Conservation (phyloP, 2,797 vertebrate species). For the Lithobates pipiens region DNA sequence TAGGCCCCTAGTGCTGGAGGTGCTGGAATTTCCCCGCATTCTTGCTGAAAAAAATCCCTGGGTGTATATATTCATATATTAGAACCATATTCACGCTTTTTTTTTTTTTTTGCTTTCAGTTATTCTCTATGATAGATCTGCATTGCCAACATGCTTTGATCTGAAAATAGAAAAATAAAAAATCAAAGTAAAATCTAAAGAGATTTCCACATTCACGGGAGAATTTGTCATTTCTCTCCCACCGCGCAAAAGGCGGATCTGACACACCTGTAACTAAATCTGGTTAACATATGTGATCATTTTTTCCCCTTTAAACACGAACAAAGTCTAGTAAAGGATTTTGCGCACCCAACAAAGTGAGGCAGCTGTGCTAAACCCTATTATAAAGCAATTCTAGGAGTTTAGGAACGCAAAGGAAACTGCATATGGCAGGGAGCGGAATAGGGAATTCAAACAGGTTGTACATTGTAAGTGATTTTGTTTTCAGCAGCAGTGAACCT, state of each 20-base stretch:
- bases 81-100: too few relatives aligned
- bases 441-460: constrained; percentile 70
- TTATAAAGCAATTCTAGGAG: constrained; percentile 65
- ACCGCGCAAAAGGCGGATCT: not conserved
- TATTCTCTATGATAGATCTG: too few relatives aligned
- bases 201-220: not conserved
- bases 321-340: constrained; percentile 62
- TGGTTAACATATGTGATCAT: constrained; percentile 51
- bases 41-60: too few relatives aligned
- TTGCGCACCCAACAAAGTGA: constrained; percentile 53
- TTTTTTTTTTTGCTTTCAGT: too few relatives aligned
- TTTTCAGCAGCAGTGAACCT: constrained; percentile 67
- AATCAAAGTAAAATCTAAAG: not conserved
- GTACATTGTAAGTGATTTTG: constrained; percentile 59
- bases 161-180: not conserved
- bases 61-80: too few relatives aligned
- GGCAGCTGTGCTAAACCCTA: constrained; percentile 67
- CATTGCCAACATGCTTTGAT: not conserved
- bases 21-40: too few relatives aligned
- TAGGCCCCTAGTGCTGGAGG: too few relatives aligned
- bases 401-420: constrained; percentile 66
- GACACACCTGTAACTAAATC: constrained; percentile 31
- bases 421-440: constrained; percentile 59
- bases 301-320: constrained; percentile 51
- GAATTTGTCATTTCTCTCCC: not conserved